Evolutionary conservation across 2,113 vertebrate genomes (phyloP).

Genomic region (Ariopsis seemanni): DNA sequence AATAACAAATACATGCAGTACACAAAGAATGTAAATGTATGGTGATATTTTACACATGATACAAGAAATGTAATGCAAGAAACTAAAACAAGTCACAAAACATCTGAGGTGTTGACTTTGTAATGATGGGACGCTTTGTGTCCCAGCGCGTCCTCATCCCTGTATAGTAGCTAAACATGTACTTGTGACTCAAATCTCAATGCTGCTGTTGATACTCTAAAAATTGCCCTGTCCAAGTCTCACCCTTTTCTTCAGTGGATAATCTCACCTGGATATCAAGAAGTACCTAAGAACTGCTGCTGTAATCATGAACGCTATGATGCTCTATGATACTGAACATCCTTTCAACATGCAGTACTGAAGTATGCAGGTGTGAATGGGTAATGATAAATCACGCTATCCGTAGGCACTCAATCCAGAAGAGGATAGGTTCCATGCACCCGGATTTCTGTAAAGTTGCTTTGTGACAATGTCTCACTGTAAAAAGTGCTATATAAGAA

Average conservation of each 20-base stretch:
- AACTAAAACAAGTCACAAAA: too few species aligned
- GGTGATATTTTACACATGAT: neutral
- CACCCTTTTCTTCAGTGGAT: neutral
- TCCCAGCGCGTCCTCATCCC: neutral
- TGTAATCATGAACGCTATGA: neutral
- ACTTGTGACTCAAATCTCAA: neutral
- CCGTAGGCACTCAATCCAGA: neutral
- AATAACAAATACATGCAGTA: too few species aligned
- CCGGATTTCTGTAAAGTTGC: neutral
- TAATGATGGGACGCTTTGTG: neutral
- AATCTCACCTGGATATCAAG: neutral
- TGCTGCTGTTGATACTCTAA: neutral
- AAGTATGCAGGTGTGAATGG: too few species aligned
- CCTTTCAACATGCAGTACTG: neutral
- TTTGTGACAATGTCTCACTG: neutral
- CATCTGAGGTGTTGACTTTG: neutral
- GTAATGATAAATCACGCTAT: neutral
- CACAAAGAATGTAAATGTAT: neutral
- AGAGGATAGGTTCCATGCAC: neutral
- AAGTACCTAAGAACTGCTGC: neutral
- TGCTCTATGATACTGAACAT: neutral
- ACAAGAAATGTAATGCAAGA: neutral
- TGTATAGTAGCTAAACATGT: neutral
- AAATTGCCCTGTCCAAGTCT: neutral
- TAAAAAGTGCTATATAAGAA: neutral